Evolutionary conservation across 2,113 vertebrate species (phyloP), one percentile per base, ranked within the genome.

Genomic region (Megaleporinus macrocephalus): DNA sequence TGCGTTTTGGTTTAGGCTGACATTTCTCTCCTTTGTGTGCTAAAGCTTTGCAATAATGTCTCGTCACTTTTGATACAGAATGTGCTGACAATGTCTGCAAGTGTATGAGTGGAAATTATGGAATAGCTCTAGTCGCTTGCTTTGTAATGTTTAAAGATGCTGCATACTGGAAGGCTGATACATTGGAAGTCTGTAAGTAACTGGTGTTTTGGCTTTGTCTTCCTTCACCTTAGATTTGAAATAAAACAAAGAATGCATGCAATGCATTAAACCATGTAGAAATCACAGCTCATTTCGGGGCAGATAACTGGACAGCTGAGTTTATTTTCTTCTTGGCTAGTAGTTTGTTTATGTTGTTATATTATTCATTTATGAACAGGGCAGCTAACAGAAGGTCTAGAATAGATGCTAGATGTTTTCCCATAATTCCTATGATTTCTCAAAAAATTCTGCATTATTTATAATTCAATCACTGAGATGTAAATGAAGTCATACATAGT

Each of bases 31-130:
- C 66, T 80, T 61, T 57, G 47, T 57, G 16, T 65, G 72, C 30
- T 65, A 80, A 66, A 77, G 36, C 73, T 77, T 49, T 57, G 49
- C 83, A 77, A 73, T 65, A 80, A 53, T 22, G 68, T 57, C 78
- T 80, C 26, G 24, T 84, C 73, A 75, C 62, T 47, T 79, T 59
- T 33, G 47, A 53, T 79, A 22, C 72, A 62, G 63, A 80, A 71
- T 61, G 44, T 57, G 59, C 14, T 44, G 66, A 65, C 78, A 49
- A 44, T 63, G 68, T 57, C 30, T 76, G 44, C 14, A 63, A 44
- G 78, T 69, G 65, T 29, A 44, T 61, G 24, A 55, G 66, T 51
- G 59, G 27, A 29, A 77, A 76, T 62, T 76, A 63, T 65, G 83
- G 71, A 62, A 72, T 15, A 65, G 49, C 44, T 53, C 27, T 47